Conservation (phyloP, 2,797 vertebrate species). For the Tympanoctomys barrerae region DNA sequence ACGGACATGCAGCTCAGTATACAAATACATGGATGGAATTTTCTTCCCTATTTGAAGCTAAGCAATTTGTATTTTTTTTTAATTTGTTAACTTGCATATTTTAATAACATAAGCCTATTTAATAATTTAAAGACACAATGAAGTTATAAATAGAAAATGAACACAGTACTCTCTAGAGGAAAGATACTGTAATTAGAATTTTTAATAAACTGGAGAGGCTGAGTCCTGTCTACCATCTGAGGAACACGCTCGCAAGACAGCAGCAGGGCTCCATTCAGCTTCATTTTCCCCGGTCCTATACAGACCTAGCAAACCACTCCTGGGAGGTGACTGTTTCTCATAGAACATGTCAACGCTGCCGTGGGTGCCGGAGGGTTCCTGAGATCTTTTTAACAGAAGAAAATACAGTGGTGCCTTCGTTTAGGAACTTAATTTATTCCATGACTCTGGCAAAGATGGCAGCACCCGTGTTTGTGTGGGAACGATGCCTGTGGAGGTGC, state of each 20-base stretch:
- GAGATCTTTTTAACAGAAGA: neutral
- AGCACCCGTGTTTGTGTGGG: too few species aligned
- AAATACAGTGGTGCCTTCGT: neutral
- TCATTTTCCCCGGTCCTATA: neutral
- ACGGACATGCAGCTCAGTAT: neutral
- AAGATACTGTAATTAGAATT: neutral
- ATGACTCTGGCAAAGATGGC: neutral
- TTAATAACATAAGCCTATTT: slow-evolving; percentile 38
- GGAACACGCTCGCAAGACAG: neutral
- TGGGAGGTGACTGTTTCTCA: neutral
- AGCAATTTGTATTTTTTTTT: slow-evolving; percentile 19
- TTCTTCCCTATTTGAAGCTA: slow-evolving; percentile 30
- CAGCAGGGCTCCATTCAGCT: neutral
- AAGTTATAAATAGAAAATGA: slow-evolving; percentile 28
- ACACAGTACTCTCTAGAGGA: neutral
- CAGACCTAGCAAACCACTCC: neutral
- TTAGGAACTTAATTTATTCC: neutral
- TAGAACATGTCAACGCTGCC: neutral
- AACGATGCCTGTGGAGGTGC: neutral
- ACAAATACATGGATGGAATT: neutral
- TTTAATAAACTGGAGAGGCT: neutral
- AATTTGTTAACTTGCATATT: slow-evolving; percentile 12
- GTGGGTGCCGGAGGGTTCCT: neutral
- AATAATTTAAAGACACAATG: slow-evolving; percentile 31
- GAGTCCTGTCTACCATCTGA: neutral